Evolutionary conservation across 2,113 vertebrate species (phyloP).

Genomic region (Hydropotes inermis): DNA sequence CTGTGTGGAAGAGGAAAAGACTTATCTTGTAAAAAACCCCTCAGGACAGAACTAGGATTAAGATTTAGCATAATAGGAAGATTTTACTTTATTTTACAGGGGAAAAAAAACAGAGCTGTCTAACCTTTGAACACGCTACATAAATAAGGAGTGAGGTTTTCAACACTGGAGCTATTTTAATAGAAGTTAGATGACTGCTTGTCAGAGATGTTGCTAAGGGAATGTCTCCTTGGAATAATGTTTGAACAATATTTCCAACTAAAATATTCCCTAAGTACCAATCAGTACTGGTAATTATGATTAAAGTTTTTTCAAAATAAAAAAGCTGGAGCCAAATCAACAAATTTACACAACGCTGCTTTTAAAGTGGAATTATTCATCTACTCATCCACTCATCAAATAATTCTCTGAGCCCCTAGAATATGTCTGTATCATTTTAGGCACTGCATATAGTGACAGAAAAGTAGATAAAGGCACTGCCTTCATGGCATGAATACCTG

Average conservation of each 20-base stretch:
- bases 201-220: not conserved
- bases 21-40: not conserved
- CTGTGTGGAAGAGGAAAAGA: not conserved
- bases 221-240: slow-evolving; percentile 17
- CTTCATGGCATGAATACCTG: not conserved
- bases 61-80: not conserved
- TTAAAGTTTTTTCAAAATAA: slow-evolving; percentile 9
- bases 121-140: not conserved
- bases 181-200: not conserved
- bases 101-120: not conserved
- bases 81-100: slow-evolving; percentile 31
- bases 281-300: not conserved
- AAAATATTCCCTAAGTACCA: slow-evolving; percentile 8
- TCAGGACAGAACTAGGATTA: not conserved
- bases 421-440: not conserved
- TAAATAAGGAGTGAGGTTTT: slow-evolving; percentile 42
- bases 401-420: not conserved
- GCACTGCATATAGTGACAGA: not conserved
- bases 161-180: slow-evolving; percentile 25
- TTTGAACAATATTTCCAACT: not conserved
- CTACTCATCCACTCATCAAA: not conserved
- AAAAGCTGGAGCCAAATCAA: not conserved
- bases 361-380: not conserved
- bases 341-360: not conserved
- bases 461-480: not conserved